Evolutionary conservation across 2,113 vertebrate genomes (phyloP), one percentile per base, ranked within the genome.

Genomic region (Suncus etruscus): DNA sequence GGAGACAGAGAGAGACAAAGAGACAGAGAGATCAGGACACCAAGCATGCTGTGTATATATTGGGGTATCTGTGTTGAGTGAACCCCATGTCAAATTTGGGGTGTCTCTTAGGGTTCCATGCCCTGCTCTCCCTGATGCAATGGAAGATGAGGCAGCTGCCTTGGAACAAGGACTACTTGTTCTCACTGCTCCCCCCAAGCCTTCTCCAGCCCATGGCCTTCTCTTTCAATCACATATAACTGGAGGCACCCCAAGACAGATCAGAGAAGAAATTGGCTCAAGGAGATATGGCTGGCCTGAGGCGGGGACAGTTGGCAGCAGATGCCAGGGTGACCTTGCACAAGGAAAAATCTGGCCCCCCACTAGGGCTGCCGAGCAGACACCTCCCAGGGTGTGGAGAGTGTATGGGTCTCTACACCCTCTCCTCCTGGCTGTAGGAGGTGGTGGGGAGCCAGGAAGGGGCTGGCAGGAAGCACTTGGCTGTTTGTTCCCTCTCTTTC

Each of bases 401-500:
- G 85, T 29, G 18, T 11, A 25, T 50, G 39, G 39, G 39, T 39
- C 39, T 39, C 39, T 39, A 39, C 39, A 39, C 54, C 39, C 4
- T 50, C 48, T 61, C 11, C 32, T 39, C 47, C n/a, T 78, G n/a
- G 27, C 83, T 85, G 75, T 68, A 90, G 78, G 83, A 73, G 94
- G 69, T 3, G 74, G 76, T 50, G 92, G 65, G 39, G 79, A 74
- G 83, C 31, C 47, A 84, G 54, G 82, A 39, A 31, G 45, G 84
- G 45, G 72, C 16, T 68, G 83, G 73, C 95, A 94, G 95, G 93
- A 95, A 91, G 84, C 78, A 31, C 89, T 92, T 81, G 93, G 80
- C 81, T 94, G 75, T 94, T 96, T 95, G 79, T 92, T 92, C 92
- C 58, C 87, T 91, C 69, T 91, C 94, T 94, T 96, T 94, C 95